Percentiles rank a stretch among this genome's conserved stretches.
Conservation (phyloP, 2,888 invertebrate species). For the Leistus spinibarbis region DNA sequence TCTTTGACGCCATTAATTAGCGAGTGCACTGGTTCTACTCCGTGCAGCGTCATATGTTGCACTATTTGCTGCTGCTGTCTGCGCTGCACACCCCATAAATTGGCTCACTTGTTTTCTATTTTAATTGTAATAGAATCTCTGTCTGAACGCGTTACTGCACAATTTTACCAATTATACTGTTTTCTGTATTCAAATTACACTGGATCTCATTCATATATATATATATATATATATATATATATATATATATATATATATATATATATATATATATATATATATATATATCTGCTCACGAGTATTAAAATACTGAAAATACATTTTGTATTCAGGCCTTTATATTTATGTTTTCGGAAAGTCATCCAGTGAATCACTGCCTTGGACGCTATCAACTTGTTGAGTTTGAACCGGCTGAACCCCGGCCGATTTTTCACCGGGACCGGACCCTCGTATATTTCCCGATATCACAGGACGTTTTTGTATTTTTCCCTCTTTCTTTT, state of each 20-base stretch:
- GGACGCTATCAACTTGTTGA: background rate
- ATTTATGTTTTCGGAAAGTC: background rate
- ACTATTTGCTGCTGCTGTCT: background rate
- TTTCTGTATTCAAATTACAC: too few relatives aligned
- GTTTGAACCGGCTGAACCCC: background rate
- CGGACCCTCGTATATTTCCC: background rate
- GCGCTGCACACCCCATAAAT: background rate
- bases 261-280: too few relatives aligned
- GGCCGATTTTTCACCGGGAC: background rate
- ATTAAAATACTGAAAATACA: too few relatives aligned
- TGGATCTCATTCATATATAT: too few relatives aligned
- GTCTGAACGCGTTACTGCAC: background rate
- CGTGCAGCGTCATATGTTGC: background rate
- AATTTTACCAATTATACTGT: background rate
- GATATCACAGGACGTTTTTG: background rate
- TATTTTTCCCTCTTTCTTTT: background rate
- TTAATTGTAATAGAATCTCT: background rate
- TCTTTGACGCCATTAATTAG: conserved; percentile 37
- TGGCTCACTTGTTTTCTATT: background rate
- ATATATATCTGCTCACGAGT: too few relatives aligned
- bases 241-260: too few relatives aligned
- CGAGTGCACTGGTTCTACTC: too few relatives aligned
- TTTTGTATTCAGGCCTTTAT: background rate
- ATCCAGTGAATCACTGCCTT: background rate
- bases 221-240: too few relatives aligned